Percentiles rank a stretch among this genome's conserved stretches.
Conservation (phyloP, 2,888 invertebrate genomes). For the Agrilus biguttatus region DNA sequence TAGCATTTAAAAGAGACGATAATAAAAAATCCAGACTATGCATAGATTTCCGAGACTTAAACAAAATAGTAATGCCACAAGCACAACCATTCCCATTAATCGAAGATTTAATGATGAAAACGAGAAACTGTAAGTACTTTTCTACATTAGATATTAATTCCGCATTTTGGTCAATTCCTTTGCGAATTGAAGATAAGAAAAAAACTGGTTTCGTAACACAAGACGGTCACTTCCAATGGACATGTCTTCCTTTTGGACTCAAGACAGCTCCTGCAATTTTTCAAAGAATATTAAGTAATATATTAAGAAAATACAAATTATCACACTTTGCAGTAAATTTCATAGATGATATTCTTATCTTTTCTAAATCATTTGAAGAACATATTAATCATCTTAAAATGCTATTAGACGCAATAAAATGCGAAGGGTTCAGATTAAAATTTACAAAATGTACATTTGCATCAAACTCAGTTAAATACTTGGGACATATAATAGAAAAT, state of each 20-base stretch:
- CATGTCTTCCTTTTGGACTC: conserved; percentile 7
- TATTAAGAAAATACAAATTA: conserved; percentile 8
- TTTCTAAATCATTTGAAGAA: too few relatives aligned
- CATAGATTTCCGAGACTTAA: not conserved
- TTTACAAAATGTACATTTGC: conserved; percentile 7
- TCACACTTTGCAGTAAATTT: conserved; percentile 9
- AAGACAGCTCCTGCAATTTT: conserved; percentile 8
- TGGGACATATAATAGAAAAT: conserved; percentile 6
- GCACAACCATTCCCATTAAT: conserved; percentile 9
- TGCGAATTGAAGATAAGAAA: conserved; percentile 18
- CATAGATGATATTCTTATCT: conserved; percentile 13
- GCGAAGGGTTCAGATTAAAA: conserved; percentile 8
- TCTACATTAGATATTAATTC: conserved; percentile 22
- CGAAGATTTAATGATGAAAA: conserved; percentile 16
- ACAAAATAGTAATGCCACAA: conserved; percentile 12
- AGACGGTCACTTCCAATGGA: conserved; percentile 13
- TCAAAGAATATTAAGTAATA: conserved; percentile 9
- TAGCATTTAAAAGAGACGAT: too few relatives aligned
- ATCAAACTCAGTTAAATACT: conserved; percentile 4
- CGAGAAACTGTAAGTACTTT: conserved; percentile 19
- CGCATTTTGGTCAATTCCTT: conserved; percentile 24
- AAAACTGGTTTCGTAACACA: conserved; percentile 14
- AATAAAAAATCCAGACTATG: too few relatives aligned
- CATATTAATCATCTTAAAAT: conserved; percentile 10
- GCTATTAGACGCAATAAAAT: conserved; percentile 4